Percentiles rank a stretch among this genome's conserved stretches.
These are phyloP conservation scores for Eurytoma californica DNA, from an alignment of 2,888 invertebrate species.

Conservation along the genomic window DNA sequence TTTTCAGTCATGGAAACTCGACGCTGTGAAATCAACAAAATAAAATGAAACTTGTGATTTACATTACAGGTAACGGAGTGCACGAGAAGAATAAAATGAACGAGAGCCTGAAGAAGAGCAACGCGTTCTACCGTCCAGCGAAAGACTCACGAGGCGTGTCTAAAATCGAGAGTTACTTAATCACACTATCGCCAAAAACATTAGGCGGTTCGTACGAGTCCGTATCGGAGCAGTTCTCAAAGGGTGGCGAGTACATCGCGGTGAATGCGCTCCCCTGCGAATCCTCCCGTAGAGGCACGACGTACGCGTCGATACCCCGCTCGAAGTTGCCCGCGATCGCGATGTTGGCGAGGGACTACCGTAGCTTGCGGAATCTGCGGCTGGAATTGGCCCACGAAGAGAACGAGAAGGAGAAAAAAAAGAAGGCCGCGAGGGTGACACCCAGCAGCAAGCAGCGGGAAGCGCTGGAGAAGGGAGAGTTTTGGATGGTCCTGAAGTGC, in stretches of 20 bases:
- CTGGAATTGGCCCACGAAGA: not conserved
- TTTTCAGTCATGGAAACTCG: not conserved
- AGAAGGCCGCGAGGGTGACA: not conserved
- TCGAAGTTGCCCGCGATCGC: conserved; percentile 40
- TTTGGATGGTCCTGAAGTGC: conserved; percentile 39
- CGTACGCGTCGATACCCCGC: conserved; percentile 15
- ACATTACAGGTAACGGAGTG: conserved; percentile 17
- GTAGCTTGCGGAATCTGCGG: conserved; percentile 44
- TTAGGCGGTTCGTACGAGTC: conserved; percentile 46
- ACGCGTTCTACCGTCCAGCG: conserved; percentile 18
- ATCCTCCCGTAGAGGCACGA: conserved; percentile 3
- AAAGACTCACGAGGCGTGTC: conserved; percentile 8
- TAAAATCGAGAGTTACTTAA: conserved; percentile 31
- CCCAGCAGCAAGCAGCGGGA: conserved; percentile 32
- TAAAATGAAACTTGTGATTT: not conserved
- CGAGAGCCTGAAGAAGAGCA: not conserved
- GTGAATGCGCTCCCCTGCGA: conserved; percentile 24
- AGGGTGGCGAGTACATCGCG: not conserved
- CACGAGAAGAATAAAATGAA: conserved; percentile 8
- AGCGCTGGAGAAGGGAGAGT: conserved; percentile 43
- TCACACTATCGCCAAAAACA: conserved; percentile 13
- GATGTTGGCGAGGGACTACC: conserved; percentile 44
- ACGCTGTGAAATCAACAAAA: not conserved
- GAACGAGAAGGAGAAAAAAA: conserved; percentile 6
- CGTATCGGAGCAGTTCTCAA: conserved; percentile 13